Evolutionary conservation across 2,888 invertebrate species (phyloP).

Genomic region (Tineola bisselliella): DNA sequence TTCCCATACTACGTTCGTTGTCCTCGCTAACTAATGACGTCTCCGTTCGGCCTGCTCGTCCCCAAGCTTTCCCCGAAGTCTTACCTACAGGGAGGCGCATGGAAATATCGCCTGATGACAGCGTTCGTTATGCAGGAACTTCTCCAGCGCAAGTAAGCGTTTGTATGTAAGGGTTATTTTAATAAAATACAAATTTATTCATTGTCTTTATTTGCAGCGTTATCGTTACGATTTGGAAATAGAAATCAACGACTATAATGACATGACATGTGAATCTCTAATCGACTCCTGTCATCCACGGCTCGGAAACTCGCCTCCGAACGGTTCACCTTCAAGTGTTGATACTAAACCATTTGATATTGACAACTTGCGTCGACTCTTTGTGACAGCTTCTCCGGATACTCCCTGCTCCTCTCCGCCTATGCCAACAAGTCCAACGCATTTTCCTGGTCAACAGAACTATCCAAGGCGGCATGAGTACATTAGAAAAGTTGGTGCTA

Average conservation of each 20-base stretch:
- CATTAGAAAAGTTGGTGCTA: conserved; percentile 36
- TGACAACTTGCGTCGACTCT: conserved; percentile 38
- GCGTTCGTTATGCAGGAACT: conserved; percentile 37
- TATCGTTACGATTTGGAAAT: conserved; percentile 45
- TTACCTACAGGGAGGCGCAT: conserved; percentile 16
- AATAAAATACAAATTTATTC: background rate
- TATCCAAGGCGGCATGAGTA: conserved; percentile 41
- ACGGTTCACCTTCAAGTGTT: conserved; percentile 32
- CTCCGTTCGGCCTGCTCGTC: conserved; percentile 28
- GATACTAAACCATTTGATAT: conserved; percentile 39
- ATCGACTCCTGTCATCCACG: conserved; percentile 44
- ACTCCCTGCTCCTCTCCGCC: conserved; percentile 73
- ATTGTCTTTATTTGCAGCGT: conserved; percentile 27
- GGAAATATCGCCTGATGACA: conserved; percentile 24
- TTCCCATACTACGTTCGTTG: conserved; percentile 64
- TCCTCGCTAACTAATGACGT: conserved; percentile 64
- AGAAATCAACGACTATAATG: conserved; percentile 50
- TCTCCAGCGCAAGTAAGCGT: conserved; percentile 37
- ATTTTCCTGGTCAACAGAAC: conserved; percentile 61
- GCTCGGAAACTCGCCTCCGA: conserved; percentile 46
- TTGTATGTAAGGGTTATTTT: too few relatives aligned
- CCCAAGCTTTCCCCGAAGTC: conserved; percentile 23
- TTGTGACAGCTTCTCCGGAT: conserved; percentile 32
- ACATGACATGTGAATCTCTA: conserved; percentile 35
- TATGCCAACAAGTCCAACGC: conserved; percentile 83